These are phyloP conservation scores for Grammomys surdaster DNA, from an alignment of 2,113 vertebrate genomes.

Conservation along the genomic window DNA sequence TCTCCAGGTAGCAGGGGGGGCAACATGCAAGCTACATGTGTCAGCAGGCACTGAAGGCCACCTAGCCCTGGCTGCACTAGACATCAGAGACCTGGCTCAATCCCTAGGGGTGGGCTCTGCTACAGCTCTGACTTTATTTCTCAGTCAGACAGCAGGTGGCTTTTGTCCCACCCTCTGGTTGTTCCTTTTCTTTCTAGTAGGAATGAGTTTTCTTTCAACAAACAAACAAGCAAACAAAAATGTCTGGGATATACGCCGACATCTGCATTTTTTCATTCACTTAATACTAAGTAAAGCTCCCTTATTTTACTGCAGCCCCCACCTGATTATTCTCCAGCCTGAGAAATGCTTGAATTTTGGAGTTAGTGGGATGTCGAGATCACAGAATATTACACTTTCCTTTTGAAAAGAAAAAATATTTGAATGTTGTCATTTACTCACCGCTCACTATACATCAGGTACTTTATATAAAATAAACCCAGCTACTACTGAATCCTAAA, in stretches of 20 bases:
- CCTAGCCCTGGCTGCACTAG: rapidly evolving
- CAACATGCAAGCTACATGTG: neutral
- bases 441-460: neutral
- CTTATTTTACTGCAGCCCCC: neutral
- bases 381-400: neutral
- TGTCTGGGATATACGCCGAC: neutral
- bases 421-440: neutral
- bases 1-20: slow-evolving; percentile 35
- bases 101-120: neutral
- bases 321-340: neutral
- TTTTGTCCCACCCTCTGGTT: neutral
- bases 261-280: neutral
- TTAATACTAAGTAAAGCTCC: neutral
- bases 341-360: neutral
- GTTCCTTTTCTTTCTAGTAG: neutral
- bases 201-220: neutral
- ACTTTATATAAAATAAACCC: neutral
- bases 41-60: neutral
- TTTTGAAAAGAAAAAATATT: neutral
- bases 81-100: neutral
- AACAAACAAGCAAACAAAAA: neutral
- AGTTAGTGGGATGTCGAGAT: neutral
- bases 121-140: neutral
- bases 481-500: neutral
- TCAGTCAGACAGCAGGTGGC: neutral